A percentile compares a stretch with the other conserved stretches of the same genome.
Conservation (phyloP, 2,888 invertebrate species). For the Mechanitis mazaeus region DNA sequence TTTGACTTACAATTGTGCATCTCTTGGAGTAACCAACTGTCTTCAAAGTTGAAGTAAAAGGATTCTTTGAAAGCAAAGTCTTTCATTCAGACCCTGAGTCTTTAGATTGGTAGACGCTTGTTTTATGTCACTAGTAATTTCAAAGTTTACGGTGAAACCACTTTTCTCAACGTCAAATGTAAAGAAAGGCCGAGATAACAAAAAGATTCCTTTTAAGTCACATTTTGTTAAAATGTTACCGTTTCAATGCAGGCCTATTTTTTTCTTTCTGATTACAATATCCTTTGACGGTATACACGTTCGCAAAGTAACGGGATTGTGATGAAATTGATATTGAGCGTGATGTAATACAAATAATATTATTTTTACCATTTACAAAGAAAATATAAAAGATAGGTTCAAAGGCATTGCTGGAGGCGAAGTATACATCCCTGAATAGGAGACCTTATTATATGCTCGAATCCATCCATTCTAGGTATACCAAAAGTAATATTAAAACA, state of each 20-base stretch:
- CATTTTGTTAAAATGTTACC: constrained; percentile 4
- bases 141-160: neutral
- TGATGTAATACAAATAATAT: constrained; percentile 11
- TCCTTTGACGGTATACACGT: constrained; percentile 7
- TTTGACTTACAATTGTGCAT: no score
- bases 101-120: neutral
- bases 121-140: constrained; percentile 1
- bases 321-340: constrained; percentile 12
- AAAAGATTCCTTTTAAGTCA: constrained; percentile 4
- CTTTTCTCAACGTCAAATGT: constrained; percentile 1
- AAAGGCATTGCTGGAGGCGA: constrained; percentile 4
- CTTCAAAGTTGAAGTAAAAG: neutral
- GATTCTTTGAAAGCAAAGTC: neutral
- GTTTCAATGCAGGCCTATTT: neutral
- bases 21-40: neutral
- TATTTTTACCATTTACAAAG: constrained; percentile 14
- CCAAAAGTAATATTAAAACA: constrained; percentile 9
- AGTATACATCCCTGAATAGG: constrained; percentile 2
- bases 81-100: neutral
- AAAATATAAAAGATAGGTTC: constrained; percentile 3
- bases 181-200: neutral
- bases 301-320: neutral
- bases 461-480: neutral
- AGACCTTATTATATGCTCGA: neutral
- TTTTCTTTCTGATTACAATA: constrained; percentile 10